phyloP scores from a whole-genome alignment of 2,888 invertebrate species.

The Scaptomyza reducta region DNA sequence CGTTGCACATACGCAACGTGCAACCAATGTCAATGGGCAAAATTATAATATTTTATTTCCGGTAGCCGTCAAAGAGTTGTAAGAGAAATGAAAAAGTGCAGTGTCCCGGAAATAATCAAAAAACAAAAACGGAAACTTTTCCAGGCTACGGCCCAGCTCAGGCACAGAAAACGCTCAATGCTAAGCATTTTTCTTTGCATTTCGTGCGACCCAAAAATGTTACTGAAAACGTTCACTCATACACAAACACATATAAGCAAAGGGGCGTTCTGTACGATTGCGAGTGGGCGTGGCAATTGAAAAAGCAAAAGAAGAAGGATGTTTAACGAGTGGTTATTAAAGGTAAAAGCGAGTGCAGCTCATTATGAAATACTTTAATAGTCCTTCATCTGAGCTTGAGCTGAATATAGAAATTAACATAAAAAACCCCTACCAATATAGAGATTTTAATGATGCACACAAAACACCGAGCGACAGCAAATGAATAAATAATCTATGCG shows the following conservation, averaged over 20 bases:
- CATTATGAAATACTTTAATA: conserved; percentile 54
- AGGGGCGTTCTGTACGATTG: conserved; percentile 4
- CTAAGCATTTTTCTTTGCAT: conserved; percentile 35
- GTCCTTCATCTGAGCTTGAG: conserved; percentile 18
- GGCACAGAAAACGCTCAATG: neutral
- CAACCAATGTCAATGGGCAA: conserved; percentile 39
- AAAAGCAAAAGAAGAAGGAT: conserved; percentile 1
- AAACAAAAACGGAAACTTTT: conserved; percentile 46
- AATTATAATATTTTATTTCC: conserved; percentile 55
- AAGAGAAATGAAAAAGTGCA: conserved; percentile 51
- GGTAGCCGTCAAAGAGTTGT: conserved; percentile 21
- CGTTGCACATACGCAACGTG: conserved; percentile 64
- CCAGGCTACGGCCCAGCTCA: conserved; percentile 16
- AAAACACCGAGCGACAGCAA: conserved; percentile 68
- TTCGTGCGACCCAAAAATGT: conserved; percentile 28
- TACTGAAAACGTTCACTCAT: conserved; percentile 26
- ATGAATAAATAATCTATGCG: conserved; percentile 79
- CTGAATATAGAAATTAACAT: neutral
- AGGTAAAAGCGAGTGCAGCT: conserved; percentile 49
- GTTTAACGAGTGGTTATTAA: conserved; percentile 19
- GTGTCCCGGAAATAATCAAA: conserved; percentile 63
- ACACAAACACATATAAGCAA: conserved; percentile 9
- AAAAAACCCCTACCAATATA: conserved; percentile 12
- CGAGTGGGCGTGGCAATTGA: conserved; percentile 21
- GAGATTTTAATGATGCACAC: conserved; percentile 69